Evolutionary conservation across 2,888 invertebrate species (phyloP).

Genomic region (Drosophila neonasuta): DNA sequence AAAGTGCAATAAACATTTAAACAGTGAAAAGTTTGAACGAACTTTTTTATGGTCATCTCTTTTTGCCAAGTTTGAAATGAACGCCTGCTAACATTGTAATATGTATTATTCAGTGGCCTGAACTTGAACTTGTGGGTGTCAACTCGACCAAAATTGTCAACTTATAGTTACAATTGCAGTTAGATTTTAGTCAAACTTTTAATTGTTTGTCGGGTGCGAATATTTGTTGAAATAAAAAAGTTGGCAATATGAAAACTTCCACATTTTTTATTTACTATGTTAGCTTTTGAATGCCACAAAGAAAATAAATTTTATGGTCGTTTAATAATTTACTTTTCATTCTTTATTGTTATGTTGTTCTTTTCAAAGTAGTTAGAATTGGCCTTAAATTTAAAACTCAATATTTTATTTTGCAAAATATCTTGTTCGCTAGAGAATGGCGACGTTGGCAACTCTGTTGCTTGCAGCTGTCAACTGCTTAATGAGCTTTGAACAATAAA

Average conservation of each 20-base stretch:
- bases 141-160: slow-evolving; percentile 1
- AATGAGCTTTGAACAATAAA: slow-evolving; percentile 16
- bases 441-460: background rate
- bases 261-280: no score
- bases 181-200: background rate
- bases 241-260: background rate
- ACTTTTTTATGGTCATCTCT: slow-evolving; percentile 45
- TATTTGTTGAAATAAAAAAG: background rate
- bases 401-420: no score
- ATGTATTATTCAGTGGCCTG: slow-evolving; percentile 31
- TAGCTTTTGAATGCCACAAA: no score
- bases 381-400: no score
- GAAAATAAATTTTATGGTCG: no score
- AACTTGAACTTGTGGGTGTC: slow-evolving; percentile 9
- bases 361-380: no score
- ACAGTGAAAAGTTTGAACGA: slow-evolving; percentile 25
- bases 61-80: slow-evolving; percentile 24
- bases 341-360: no score
- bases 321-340: no score
- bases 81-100: slow-evolving; percentile 33
- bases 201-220: slow-evolving; percentile 1
- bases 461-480: slow-evolving; percentile 22
- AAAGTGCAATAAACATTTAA: slow-evolving; percentile 28
- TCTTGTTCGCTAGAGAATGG: background rate
- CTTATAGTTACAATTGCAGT: background rate